phyloP scores from a whole-genome alignment of 2,797 vertebrate genomes.

The Myotis planiceps region DNA sequence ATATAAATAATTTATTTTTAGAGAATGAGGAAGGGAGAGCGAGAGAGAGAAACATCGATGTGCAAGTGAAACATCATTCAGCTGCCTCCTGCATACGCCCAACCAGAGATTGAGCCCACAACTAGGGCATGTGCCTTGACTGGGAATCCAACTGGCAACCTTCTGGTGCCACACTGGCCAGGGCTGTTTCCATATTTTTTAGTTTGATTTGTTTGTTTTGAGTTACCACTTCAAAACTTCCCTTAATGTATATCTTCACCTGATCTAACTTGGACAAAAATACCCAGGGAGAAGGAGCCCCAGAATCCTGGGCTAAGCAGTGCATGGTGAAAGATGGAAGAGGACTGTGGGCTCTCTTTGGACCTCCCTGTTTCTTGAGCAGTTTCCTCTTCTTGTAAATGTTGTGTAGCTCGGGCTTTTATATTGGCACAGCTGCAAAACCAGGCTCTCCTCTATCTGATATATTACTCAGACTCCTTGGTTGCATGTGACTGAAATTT shows the following conservation, averaged over 20 bases:
- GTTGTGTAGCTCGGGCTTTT: neutral
- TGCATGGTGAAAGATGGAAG: neutral
- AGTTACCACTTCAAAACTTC: neutral
- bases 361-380: neutral
- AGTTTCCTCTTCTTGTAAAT: slow-evolving; percentile 23
- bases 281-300: neutral
- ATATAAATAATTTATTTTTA: neutral
- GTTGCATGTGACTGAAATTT: neutral
- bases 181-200: neutral
- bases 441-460: neutral
- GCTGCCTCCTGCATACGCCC: neutral
- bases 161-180: neutral
- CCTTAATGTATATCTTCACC: neutral
- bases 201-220: slow-evolving; percentile 30
- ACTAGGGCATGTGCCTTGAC: neutral
- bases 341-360: neutral
- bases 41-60: neutral
- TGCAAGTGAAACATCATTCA: neutral
- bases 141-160: neutral
- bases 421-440: neutral
- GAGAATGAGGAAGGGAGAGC: neutral
- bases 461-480: neutral
- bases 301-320: neutral
- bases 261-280: neutral
- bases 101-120: neutral